A percentile compares a stretch with the other conserved stretches of the same genome.
These are phyloP conservation scores for Aphidius ervi DNA, from an alignment of 1,140 invertebrate genomes.

Conservation along the genomic window DNA sequence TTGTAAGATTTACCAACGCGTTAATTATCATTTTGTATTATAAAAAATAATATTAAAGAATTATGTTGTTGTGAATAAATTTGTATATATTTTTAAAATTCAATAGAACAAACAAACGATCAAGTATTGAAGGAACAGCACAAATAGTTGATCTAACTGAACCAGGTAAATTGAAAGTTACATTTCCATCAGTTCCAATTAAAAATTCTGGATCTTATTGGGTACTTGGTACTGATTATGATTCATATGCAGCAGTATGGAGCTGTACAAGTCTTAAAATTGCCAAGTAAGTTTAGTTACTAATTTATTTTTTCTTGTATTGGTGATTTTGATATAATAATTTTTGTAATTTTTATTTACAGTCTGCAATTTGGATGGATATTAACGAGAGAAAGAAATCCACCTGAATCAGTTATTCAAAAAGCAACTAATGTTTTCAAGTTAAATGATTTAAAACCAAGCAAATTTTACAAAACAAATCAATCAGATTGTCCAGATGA, in stretches of 20 bases:
- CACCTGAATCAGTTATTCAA: constrained; percentile 1
- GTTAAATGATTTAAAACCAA: background rate
- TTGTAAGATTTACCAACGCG: constrained; percentile 48
- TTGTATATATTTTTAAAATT: background rate
- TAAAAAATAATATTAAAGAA: too few relatives aligned
- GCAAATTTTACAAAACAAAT: constrained; percentile 7
- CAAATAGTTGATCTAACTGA: constrained; percentile 30
- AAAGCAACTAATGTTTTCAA: background rate
- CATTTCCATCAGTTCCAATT: constrained; percentile 54
- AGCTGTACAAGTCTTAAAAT: constrained; percentile 59
- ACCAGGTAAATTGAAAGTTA: constrained; percentile 53
- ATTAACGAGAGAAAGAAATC: constrained; percentile 17
- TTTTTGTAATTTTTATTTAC: constrained; percentile 3
- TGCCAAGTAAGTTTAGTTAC: constrained; percentile 32
- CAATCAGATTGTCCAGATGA: background rate
- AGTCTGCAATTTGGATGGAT: constrained; percentile 17
- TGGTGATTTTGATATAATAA: too few relatives aligned
- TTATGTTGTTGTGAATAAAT: constrained; percentile 35
- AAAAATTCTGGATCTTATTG: constrained; percentile 57
- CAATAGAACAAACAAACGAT: constrained; percentile 7
- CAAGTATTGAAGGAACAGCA: background rate
- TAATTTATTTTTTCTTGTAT: background rate
- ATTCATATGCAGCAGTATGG: constrained; percentile 66
- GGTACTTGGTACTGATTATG: constrained; percentile 71
- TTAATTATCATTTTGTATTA: constrained; percentile 26